Base-by-base conservation (phyloP, 1,140 invertebrate genomes). In the Lineus longissimus region DNA sequence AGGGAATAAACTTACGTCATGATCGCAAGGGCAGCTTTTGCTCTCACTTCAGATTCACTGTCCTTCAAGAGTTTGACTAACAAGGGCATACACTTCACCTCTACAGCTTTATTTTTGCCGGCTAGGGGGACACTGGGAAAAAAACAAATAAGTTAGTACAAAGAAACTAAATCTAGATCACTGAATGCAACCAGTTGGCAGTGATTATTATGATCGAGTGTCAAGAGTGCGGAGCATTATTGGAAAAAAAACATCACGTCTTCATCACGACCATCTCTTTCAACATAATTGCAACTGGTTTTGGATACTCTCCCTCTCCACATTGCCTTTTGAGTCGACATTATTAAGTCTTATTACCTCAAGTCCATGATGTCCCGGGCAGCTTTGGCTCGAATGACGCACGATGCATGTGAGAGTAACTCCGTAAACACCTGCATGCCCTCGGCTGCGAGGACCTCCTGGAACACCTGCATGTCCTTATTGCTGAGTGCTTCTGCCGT, bases 301-400 rank as follows among this genome's bases (percentile, higher is more conserved):
- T n/a, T n/a, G n/a, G n/a, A n/a, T n/a, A n/a, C n/a, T n/a, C n/a
- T n/a, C n/a, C n/a, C n/a, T n/a, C n/a, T n/a, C n/a, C n/a, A n/a
- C n/a, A n/a, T n/a, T n/a, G n/a, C n/a, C n/a, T n/a, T n/a, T n/a
- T n/a, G n/a, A n/a, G n/a, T 36, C 6, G 15, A 51, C 9, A 51
- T 51, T n/a, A 7, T n/a, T 6, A 7, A 7, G n/a, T 23, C 9
- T 23, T 47, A 36, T 61, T 72, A 81, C 78, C 79, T 81, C 2
- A 83, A 66, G 66, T 81, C 77, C 73, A 82, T 81, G 22, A 83
- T 78, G 62, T 80, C 74, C 59, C 78, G 68, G n/a, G 81, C 80
- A 45, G 80, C 80, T 63, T 76, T 78, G 4, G 74, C 71, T 65
- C 75, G 59, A 33, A 82, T 81, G 27, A 59, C 63, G 11, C 62